Evolutionary conservation across 2,113 vertebrate species (phyloP), one percentile per base, ranked within the genome.

Genomic region (Stomatorhinus ivindoensis): DNA sequence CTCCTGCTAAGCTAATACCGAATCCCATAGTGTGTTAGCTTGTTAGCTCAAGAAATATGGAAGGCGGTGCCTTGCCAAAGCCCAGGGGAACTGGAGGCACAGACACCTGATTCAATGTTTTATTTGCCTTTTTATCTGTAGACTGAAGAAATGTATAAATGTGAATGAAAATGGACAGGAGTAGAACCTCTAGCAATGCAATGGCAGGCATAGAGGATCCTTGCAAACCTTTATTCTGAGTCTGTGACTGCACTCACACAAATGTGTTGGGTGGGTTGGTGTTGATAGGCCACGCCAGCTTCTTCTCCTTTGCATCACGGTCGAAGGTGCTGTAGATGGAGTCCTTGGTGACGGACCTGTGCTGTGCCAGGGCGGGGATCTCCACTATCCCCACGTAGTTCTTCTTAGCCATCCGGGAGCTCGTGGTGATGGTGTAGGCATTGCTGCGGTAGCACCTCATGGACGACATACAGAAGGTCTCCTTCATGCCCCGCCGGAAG

Each of bases 361-460:
- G 73, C 15, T 19, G 73, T 21, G 95, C 90, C 0, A 93, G 93
- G 13, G 93, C 95, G 0, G 97, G 95, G 88, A 96, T 91, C 87
- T 99, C 97, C 55, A 96, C 96, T 11, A 99, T 97, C 1, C 98
- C 98, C 0, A 99, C 94, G 0, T 98, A 97, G 94, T 99, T 99
- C 93, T 96, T 98, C 91, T 98, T 99, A 91, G 97, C 97, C 91
- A 99, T 95, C n/a, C 98, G 95, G 27, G 98, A 98, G 69, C 97
- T 99, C 8, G 97, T 97, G 0, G 98, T 99, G 94, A 99, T 98
- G 47, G 98, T 98, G 93, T 98, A 99, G 0, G 98, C 98, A 0
- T 99, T 99, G 90, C 97, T 98, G 69, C 98, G 96, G 93, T 99
- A 99, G 83, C 96, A 98, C 90, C 98, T 99, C 97, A 98, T 98